Conservation (phyloP, 2,113 vertebrate genomes). For the Amphiprion ocellaris region DNA sequence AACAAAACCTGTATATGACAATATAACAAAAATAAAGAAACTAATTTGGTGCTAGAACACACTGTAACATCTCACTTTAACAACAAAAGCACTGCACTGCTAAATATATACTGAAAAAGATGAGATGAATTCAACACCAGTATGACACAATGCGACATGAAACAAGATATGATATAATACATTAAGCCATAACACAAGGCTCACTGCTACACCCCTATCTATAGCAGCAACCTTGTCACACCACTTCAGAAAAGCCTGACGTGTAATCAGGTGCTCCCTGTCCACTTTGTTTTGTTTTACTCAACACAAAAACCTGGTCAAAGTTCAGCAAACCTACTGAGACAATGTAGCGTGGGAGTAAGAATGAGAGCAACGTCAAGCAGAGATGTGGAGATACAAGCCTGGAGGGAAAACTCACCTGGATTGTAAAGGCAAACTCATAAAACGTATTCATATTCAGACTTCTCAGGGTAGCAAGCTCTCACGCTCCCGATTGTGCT, state of each 20-base stretch:
- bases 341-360: constrained; percentile 40
- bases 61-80: not conserved
- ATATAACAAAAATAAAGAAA: constrained; percentile 9
- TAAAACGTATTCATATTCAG: constrained; percentile 41
- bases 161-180: constrained; percentile 6
- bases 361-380: constrained; percentile 31
- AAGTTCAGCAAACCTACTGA: constrained; percentile 47
- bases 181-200: not conserved
- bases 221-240: constrained; percentile 22
- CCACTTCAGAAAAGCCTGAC: constrained; percentile 2
- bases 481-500: constrained; percentile 56
- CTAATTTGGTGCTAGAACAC: not conserved
- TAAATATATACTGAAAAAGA: not conserved
- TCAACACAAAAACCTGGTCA: constrained; percentile 40
- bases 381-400: constrained; percentile 25
- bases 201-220: constrained; percentile 7
- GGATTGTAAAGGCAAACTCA: constrained; percentile 20
- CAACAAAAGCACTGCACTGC: too few relatives aligned
- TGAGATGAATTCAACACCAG: not conserved
- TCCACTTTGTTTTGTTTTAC: constrained; percentile 25
- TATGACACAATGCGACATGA: not conserved
- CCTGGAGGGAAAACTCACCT: constrained; percentile 42
- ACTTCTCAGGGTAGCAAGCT: constrained; percentile 39
- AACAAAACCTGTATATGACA: constrained; percentile 7
- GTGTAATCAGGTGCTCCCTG: not conserved